Evolutionary conservation across 2,113 vertebrate genomes (phyloP).

Genomic region (Hoplias malabaricus): DNA sequence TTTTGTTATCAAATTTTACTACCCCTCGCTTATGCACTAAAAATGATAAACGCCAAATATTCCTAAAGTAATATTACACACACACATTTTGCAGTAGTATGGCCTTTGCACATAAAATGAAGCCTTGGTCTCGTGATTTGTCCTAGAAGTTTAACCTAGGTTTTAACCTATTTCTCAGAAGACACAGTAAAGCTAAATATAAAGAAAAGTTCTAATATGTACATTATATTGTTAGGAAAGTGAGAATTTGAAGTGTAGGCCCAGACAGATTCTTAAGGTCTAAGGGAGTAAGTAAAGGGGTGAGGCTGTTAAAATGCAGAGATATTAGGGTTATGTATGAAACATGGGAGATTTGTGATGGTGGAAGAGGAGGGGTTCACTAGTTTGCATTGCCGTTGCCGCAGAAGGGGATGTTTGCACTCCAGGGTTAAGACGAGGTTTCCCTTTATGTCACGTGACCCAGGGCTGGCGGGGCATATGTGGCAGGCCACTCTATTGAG

Average conservation of each 20-base stretch:
- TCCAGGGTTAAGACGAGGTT: conserved; percentile 64
- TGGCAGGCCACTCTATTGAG: conserved; percentile 77
- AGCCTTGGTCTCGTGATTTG: neutral
- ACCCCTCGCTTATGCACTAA: no score
- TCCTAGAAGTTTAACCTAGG: neutral
- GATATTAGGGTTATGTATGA: neutral
- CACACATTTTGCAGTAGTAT: no score
- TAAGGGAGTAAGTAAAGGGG: neutral
- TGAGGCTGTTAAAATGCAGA: conserved; percentile 39
- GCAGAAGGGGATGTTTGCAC: conserved; percentile 34
- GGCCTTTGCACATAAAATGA: no score
- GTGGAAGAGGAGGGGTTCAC: neutral
- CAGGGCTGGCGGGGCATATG: conserved; percentile 79
- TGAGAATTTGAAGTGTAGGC: neutral
- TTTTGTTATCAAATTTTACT: no score
- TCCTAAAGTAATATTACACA: no score
- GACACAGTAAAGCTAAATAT: no score
- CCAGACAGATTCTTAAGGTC: neutral
- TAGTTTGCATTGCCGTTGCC: conserved; percentile 15
- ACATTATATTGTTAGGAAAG: neutral
- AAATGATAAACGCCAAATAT: no score
- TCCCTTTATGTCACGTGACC: conserved; percentile 80
- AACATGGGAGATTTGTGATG: conserved; percentile 46
- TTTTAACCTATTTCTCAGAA: no score
- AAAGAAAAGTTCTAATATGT: no score